Base-by-base conservation (phyloP, 2,888 invertebrate species). In the Mythimna lalbum region DNA sequence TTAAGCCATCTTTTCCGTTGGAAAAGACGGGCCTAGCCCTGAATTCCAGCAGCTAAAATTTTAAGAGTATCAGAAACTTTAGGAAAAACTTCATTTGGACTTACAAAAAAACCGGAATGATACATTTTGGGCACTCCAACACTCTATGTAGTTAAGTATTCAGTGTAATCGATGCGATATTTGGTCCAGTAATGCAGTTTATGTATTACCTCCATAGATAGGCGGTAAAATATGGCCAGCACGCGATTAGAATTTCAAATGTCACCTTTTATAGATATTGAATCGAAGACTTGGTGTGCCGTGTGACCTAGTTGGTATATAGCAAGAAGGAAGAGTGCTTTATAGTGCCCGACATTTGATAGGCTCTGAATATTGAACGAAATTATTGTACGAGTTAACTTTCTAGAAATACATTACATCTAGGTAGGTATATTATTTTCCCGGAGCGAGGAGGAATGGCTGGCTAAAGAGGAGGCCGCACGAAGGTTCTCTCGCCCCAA, bases 231-330 rank as follows among this genome's bases (percentile, higher is more conserved):
- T 73, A 74, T 66, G 77, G 59, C 4, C 65, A 70, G 76, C 17
- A 69, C 66, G 66, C 66, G 63, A 78, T 78, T 76, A 70, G 66
- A 78, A 78, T 74, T 76, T 66, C 66, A 77, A 77, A 73, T 74
- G 69, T 72, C 66, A 61, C 81, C 84, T 65, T 84, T 73, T 81
- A 83, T 63, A 76, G 83, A 62, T 69, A 76, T 76, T 67, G 66
- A 67, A 67, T 75, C 53, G 69, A 55, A 55, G 52, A 76, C 39
- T 71, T 39, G 57, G 39, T 50, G 59, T 74, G 64, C 55, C 49
- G 47, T 47, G 66, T 76, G 62, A 69, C 62, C 70, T 21, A 75
- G 52, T 64, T 70, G 47, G 62, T 65, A 53, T 69, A 61, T 53
- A 56, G 50, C 53, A 57, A 76, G 71, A 65, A 75, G 76, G 74